Evolutionary conservation across 92 coral and sea anemone species (phyloP).

Genomic region (Epizoanthus stellaris): DNA sequence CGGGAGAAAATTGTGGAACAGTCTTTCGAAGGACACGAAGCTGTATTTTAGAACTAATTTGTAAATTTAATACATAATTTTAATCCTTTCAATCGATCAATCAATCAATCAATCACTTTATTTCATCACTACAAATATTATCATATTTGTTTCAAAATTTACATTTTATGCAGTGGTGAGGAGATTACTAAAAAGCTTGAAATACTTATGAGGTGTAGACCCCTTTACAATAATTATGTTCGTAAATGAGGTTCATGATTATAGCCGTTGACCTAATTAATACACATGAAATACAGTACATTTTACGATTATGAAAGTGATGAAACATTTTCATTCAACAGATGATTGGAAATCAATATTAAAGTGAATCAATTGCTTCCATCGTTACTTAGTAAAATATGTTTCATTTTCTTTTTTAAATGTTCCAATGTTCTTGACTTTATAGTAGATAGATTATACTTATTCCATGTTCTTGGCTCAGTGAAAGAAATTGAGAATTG

Average conservation of each 20-base stretch:
- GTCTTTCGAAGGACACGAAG: no score
- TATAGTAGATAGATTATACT: no score
- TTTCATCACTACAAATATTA: background rate
- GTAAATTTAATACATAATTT: no score
- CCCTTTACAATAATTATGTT: background rate
- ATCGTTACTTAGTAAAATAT: no score
- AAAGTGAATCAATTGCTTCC: no score
- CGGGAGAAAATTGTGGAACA: no score
- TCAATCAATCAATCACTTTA: no score
- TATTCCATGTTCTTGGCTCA: constrained; percentile 1
- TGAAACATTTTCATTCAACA: background rate
- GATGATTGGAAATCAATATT: background rate
- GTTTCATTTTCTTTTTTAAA: no score
- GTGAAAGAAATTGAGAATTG: constrained; percentile 17
- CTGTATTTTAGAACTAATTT: no score
- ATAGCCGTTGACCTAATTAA: background rate
- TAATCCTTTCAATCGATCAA: no score
- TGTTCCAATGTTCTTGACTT: no score
- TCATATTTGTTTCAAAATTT: background rate
- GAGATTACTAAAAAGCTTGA: background rate
- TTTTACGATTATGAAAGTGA: background rate
- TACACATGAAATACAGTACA: background rate
- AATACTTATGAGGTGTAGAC: background rate
- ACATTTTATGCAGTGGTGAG: background rate
- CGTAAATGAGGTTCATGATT: no score